Base-by-base conservation (phyloP, 2,113 vertebrate species). In the Zingel zingel region DNA sequence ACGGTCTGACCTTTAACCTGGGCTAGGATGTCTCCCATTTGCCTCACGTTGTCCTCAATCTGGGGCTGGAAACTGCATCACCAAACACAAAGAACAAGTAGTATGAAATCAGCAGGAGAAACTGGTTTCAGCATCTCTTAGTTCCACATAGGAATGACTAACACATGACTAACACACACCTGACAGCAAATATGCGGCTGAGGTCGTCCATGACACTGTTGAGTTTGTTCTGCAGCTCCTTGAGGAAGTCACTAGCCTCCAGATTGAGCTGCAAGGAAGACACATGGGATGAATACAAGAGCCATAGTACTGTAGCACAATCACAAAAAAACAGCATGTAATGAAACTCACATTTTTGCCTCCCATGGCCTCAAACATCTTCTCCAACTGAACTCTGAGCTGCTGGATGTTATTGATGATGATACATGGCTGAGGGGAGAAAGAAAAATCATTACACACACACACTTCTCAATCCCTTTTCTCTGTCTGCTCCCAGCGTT, bases 381-480 rank as follows among this genome's bases (percentile, higher is more conserved):
- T 99, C 94, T 99, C 98, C 5, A 99, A 89, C 93, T 99, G 98
- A 33, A 99, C 98, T 1, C 98, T 95, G 19, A 99, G 96, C 92
- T 99, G 98, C 92, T 99, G 98, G 47, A 99, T 99, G 93, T 99
- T 99, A 93, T 99, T 99, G 96, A 99, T 99, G 92, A 99, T 97
- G 95, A 99, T 98, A 88, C 98, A 99, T 81, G 97, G 96, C 97
- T 97, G 82, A 64, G 66, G 74, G 74, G 79, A 64, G 83, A 79
- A 70, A 64, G 56, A 84, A 21, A 73, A 77, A 69, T 70, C 69
- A 84, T 83, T 74, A 76, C 66, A 62, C 33, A 6, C 33, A 71
- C 71, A 45, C 71, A 45, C 47, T 14, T 48, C 75, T 47, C 51
- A 36, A 43, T 45, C 43, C 25, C 16, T 45, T 72, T 74, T n/a